A percentile compares a stretch with the other conserved stretches of the same genome.
Conservation (phyloP, 92 coral and sea anemone species). For the Porites lobata region DNA sequence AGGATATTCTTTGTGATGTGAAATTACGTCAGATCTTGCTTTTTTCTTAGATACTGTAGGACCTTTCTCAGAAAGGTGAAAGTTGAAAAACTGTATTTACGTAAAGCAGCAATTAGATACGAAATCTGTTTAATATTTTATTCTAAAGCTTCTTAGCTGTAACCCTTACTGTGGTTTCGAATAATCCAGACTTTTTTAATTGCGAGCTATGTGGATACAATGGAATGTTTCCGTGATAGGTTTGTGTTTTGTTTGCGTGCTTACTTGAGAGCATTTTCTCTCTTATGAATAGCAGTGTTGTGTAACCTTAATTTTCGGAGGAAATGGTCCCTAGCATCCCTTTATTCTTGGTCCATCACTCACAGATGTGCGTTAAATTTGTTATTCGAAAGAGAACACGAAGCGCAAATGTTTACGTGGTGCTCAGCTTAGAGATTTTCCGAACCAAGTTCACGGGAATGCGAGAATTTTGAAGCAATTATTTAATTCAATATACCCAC, state of each 20-base stretch:
- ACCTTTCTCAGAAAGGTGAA: not conserved
- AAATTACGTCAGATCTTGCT: not conserved
- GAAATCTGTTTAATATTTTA: slow-evolving; percentile 37
- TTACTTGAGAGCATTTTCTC: not conserved
- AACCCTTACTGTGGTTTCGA: not conserved
- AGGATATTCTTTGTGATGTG: slow-evolving; percentile 39
- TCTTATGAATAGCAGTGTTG: too few relatives aligned
- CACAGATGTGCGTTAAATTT: too few relatives aligned
- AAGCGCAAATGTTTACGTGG: too few relatives aligned
- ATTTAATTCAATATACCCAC: not conserved
- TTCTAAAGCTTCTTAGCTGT: not conserved
- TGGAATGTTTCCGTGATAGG: slow-evolving; percentile 21
- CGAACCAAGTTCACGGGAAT: too few relatives aligned
- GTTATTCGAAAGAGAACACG: too few relatives aligned
- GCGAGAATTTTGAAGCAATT: too few relatives aligned
- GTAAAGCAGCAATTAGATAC: not conserved
- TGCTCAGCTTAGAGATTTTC: too few relatives aligned
- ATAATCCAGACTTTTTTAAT: not conserved
- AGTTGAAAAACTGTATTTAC: not conserved
- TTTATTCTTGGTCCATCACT: too few relatives aligned
- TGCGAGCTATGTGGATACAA: not conserved
- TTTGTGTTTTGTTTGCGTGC: not conserved
- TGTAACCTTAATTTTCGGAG: too few relatives aligned
- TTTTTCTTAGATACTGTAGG: not conserved
- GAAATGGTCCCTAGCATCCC: too few relatives aligned